Base-by-base conservation (phyloP, 2,113 vertebrate genomes). In the Apodemus speciosus region DNA sequence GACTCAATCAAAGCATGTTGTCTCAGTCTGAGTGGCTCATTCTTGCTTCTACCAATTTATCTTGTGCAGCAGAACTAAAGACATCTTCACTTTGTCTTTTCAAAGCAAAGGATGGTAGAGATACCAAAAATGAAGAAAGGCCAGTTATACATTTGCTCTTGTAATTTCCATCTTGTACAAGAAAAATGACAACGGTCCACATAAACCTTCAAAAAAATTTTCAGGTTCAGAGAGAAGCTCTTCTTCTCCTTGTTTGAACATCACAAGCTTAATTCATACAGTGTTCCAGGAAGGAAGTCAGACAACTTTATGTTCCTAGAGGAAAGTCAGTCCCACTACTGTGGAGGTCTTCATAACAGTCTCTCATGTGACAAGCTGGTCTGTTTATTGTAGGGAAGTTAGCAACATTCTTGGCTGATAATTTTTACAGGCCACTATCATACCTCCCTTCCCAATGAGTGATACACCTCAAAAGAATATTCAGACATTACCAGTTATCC, bases 201-300 rank as follows among this genome's bases (percentile, higher is more conserved):
- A 79, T 77, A 56, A 69, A 69, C 53, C 8, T 90, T 95, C 15
- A 79, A 76, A 94, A 94, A 62, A 0, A 56, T 88, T 88, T 30
- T 83, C 18, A 69, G 14, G 40, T 35, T 92, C 43, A 56, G 20
- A 93, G 79, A 90, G 43, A 38, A 79, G 10, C 62, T 64, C 30
- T 88, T 64, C 23, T 88, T 69, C 66, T 85, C 43, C 10, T 46
- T 75, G 3, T 56, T 75, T 68, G 35, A 95, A 69, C 1, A 23
- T 91, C 64, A 23, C 5, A 86, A 76, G 35, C 46, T 77, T 64
- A 6, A 76, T 1, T 43, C 27, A 43, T 9, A 23, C 0, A 38
- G 53, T n/a, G 60, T 40, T 7, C 56, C 27, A 10, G 21, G 8
- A 66, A 76, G 71, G 11, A 66, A 76, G 81, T 30, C 16, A 43